Evolutionary conservation across 2,888 invertebrate genomes (phyloP), one percentile per base, ranked within the genome.

Genomic region (Leptura quadrifasciata): DNA sequence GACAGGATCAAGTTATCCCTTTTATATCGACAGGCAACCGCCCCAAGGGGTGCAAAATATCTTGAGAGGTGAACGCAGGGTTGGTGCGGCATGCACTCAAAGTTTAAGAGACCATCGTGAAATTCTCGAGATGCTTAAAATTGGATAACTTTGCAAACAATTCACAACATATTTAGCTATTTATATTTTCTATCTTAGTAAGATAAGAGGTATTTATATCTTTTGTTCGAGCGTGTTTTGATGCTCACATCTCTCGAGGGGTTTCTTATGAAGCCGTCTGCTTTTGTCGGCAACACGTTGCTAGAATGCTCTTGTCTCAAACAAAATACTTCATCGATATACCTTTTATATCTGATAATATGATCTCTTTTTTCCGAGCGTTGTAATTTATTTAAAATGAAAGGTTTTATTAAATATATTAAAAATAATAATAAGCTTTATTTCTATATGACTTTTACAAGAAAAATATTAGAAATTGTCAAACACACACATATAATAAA

Each of bases 81-180:
- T 55, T 64, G 15, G 52, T 39, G 6, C 6, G 47, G 47, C n/a
- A 35, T 8, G 27, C 15, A 68, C 54, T 68, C 67, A 68, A 55
- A 68, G 31, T 57, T 69, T 58, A 57, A 54, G 67, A 57, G 57
- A 15, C 57, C 57, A 57, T 69, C 70, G 47, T 20, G 39, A 70
- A 60, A 58, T 70, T 70, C 70, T 20, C 70, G 27, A 52, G 58
- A 70, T 70, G 58, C 60, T 24, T 60, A 70, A 58, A 70, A 70
- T 20, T 55, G 55, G 54, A 47, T 60, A 70, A 70, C 39, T 70
- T 70, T 58, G 60, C 47, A 70, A 70, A 70, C 70, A 60, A 58
- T 70, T 70, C 70, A n/a, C 60, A 52, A 60, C 60, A 60, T 60
- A 70, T 60, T 70, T 70, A 47, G 70, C 68, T 70, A 60, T 70